Base-by-base conservation (phyloP, 92 coral and sea anemone genomes). In the Bergia sp. region DNA sequence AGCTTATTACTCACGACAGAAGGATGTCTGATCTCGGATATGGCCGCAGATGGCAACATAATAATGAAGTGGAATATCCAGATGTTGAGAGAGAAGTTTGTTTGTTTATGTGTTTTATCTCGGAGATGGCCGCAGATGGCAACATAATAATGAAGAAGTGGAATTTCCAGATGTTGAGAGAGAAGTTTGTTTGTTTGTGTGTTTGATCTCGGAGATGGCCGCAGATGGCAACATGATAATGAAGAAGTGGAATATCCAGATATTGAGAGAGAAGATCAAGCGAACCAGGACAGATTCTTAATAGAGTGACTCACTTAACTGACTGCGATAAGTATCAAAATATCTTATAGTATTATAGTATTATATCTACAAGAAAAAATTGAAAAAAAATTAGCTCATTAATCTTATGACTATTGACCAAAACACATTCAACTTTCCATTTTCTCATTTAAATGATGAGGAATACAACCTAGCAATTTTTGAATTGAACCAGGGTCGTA, bases 361-460 rank as follows among this genome's bases (percentile, higher is more conserved):
- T 40, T 40, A 53, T 1, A 40, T 13, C 37, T 76, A 15, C 79
- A 76, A 76, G 41, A 53, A 29, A 76, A 76, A 76, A 76, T 53
- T 40, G 80, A 38, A 76, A 76, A n/a, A 11, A 23, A 23, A 12
- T 23, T 21, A 76, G 41, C 55, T 41, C 53, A 76, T 16, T 53
- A 76, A 76, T 76, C 80, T 42, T n/a, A 53, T 47, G 83, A 79
- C 66, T 47, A n/a, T 79, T 69, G 83, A 7, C 71, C 66, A 45
- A 79, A 50, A 50, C 41, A 43, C 50, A 79, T 45, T 49, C 21
- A 49, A 49, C 82, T 79, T 79, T 79, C 66, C 82, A 50, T 79
- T 79, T 79, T 79, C 20, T 20, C 69, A 53, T 18, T 21, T 49
- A 50, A 23, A 79, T 79, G 83, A 79, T 79, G 66, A 79, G 20